phyloP scores from a whole-genome alignment of 2,888 invertebrate species.

The Ichneumon xanthorius region DNA sequence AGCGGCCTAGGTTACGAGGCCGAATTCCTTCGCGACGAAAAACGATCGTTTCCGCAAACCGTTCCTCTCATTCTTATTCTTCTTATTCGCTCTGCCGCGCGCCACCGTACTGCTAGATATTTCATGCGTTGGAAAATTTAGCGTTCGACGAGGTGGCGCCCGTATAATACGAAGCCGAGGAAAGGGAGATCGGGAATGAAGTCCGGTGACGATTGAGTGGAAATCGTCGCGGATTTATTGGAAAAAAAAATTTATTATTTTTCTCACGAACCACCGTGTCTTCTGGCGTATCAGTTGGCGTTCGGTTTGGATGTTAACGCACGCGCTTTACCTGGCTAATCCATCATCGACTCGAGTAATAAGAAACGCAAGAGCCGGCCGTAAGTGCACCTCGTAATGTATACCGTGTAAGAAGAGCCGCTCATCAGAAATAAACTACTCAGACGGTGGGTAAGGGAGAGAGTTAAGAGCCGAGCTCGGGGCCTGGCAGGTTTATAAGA shows the following conservation, averaged over 20 bases:
- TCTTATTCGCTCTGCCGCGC: slow-evolving; percentile 18
- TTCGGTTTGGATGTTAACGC: background rate
- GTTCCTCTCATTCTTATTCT: slow-evolving; percentile 5
- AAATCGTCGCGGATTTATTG: background rate
- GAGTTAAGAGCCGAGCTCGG: background rate
- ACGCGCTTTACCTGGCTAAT: slow-evolving; percentile 13
- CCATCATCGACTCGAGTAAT: slow-evolving; percentile 13
- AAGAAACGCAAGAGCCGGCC: slow-evolving; percentile 3
- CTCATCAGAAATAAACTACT: slow-evolving; percentile 26
- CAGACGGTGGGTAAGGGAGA: background rate
- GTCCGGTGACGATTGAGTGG: background rate
- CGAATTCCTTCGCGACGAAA: slow-evolving; percentile 68
- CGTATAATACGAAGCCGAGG: background rate
- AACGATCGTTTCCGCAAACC: slow-evolving; percentile 52
- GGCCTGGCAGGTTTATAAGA: background rate
- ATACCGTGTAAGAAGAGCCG: slow-evolving; percentile 30
- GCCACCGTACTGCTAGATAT: background rate
- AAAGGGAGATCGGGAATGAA: background rate
- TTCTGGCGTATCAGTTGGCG: background rate
- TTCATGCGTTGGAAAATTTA: slow-evolving; percentile 7
- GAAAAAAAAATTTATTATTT: too few relatives aligned
- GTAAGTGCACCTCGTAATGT: slow-evolving; percentile 18
- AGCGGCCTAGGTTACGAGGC: slow-evolving; percentile 63
- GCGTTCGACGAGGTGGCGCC: background rate
- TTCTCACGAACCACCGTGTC: background rate